Evolutionary conservation across 1,140 invertebrate species (phyloP), one percentile per base, ranked within the genome.

Genomic region (Onthophagus taurus): DNA sequence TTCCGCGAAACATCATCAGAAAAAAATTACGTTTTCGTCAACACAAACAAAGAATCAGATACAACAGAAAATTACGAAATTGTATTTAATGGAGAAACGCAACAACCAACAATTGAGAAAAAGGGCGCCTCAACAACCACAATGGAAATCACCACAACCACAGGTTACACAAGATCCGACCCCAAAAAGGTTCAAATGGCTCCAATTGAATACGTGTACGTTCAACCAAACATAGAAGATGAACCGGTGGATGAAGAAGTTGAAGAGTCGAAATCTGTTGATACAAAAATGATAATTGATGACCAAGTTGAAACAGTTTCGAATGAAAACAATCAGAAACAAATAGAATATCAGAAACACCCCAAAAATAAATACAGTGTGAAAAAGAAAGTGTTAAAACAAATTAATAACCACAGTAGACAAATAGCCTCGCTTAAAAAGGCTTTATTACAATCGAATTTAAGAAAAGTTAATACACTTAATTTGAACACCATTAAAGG

Each of bases 361-460:
- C 6, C 9, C 16, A 23, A 31, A 38, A 44, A 39, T 8, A 20
- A 17, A 9, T 35, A 33, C 31, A 45, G 23, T 3, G 35, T 58
- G 11, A 31, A 45, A 29, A 50, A 45, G 44, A 59, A 49, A 21
- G 55, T 60, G 41, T 39, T 59, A 23, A 33, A 53, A 14, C 51
- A 59, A 45, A 57, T 58, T 16, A 53, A 61, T 34, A 51, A 53
- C 31, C 55, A 61, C 31, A 61, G 55, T 14, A 44, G 51, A 33
- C 56, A 62, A 31, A 59, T 61, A 19, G 55, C 55, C 18, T 47
- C 31, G 12, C 54, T 61, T 24, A 59, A 58, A 48, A 50, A 50
- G 35, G 54, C 55, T 43, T 43, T 62, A 23, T n/a, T n/a, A n/a
- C 52, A 54, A 39, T 21, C 50, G 8, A 52, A 48, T 24, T 29